Evolutionary conservation across 2,113 vertebrate genomes (phyloP).

Genomic region (Scolopax mira): DNA sequence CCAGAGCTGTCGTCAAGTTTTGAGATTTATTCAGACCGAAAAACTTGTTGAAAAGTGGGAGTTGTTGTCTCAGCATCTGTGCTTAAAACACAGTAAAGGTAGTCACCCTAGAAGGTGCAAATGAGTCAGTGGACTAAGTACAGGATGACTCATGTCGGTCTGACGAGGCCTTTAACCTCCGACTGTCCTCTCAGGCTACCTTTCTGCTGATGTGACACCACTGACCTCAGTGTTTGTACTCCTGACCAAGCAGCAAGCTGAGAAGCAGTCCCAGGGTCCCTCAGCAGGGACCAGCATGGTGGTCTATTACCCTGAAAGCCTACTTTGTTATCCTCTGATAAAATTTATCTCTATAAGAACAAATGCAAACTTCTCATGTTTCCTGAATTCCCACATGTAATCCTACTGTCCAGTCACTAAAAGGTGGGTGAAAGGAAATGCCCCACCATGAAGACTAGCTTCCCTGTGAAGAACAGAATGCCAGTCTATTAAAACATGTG

Average conservation of each 20-base stretch:
- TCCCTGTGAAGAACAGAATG: background rate
- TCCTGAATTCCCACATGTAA: background rate
- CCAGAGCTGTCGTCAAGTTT: background rate
- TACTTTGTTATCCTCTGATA: rapidly evolving
- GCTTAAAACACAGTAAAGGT: background rate
- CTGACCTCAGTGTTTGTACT: background rate
- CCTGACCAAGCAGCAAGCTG: background rate
- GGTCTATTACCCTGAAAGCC: rapidly evolving
- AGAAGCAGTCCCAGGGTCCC: background rate
- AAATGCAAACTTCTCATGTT: background rate
- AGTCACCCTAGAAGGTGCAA: background rate
- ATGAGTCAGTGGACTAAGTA: background rate
- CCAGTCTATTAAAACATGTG: background rate
- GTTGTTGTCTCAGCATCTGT: background rate
- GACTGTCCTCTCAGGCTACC: background rate
- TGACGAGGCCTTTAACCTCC: background rate
- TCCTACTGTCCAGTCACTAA: background rate
- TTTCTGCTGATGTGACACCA: background rate
- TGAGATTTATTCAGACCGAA: background rate
- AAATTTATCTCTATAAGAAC: background rate
- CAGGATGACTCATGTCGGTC: background rate
- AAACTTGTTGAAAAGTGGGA: background rate
- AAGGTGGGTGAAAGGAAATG: background rate
- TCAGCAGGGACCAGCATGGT: background rate
- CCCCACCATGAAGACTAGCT: background rate